Conservation (phyloP, 2,797 vertebrate species). For the Catamblyrhynchus diadema region DNA sequence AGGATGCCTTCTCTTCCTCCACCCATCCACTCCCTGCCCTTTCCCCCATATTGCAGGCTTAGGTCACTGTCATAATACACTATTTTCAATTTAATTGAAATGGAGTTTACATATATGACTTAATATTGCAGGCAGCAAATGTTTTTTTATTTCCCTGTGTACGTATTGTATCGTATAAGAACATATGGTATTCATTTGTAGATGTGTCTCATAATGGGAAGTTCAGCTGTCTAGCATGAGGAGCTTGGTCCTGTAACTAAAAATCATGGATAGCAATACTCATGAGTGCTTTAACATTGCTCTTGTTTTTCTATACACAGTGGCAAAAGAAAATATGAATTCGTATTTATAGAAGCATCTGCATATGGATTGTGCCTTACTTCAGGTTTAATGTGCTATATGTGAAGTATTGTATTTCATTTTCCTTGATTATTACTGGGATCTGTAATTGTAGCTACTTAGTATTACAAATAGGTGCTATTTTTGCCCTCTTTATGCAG, state of each 20-base stretch:
- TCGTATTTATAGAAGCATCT: not conserved
- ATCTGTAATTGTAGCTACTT: conserved; percentile 5
- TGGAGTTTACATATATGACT: not conserved
- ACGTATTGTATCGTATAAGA: not conserved
- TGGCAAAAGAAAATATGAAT: not conserved
- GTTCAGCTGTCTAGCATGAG: not conserved
- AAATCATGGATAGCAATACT: not conserved
- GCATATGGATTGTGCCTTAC: not conserved
- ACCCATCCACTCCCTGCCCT: no score
- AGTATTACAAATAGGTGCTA: not conserved
- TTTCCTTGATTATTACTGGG: not conserved
- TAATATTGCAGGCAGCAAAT: not conserved
- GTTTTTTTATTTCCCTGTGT: not conserved
- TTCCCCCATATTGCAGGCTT: not conserved
- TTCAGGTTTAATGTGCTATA: not conserved
- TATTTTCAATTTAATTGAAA: not conserved
- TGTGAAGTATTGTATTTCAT: not conserved
- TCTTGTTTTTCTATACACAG: not conserved
- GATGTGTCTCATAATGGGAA: not conserved
- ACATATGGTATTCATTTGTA: not conserved
- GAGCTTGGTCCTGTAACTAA: not conserved
- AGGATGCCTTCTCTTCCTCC: not conserved
- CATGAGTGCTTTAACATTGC: not conserved
- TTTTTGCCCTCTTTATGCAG: not conserved
- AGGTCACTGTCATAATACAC: not conserved